Percentiles rank a stretch among this genome's conserved stretches.
Conservation (phyloP, 2,113 vertebrate species). For the Pachypanchax playfairii region DNA sequence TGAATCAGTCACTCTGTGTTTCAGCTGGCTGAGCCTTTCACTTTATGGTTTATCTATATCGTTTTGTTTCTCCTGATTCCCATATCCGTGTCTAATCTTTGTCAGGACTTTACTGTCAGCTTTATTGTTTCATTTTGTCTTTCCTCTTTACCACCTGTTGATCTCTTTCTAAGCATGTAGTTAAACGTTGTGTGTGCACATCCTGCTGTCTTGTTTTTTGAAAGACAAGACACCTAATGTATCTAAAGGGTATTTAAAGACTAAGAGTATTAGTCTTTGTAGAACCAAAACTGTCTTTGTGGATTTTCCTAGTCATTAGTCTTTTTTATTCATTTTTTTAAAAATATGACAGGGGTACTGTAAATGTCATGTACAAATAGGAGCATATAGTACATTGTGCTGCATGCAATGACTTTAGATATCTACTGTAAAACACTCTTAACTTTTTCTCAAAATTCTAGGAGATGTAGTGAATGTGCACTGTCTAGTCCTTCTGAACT, state of each 20-base stretch:
- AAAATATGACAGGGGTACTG: too few species aligned
- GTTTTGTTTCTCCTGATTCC: conserved; percentile 31
- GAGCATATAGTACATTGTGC: too few species aligned
- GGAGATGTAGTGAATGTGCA: too few species aligned
- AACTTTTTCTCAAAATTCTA: too few species aligned
- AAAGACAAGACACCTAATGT: background rate
- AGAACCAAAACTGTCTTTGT: background rate
- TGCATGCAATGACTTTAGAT: too few species aligned
- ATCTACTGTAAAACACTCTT: too few species aligned
- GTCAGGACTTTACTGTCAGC: conserved; percentile 16
- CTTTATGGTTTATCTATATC: conserved; percentile 35
- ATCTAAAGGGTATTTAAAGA: background rate
- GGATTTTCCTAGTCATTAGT: background rate
- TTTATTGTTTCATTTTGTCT: conserved; percentile 33
- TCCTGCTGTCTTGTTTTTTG: background rate
- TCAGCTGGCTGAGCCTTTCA: conserved; percentile 52
- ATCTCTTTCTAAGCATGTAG: conserved; percentile 22
- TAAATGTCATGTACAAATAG: too few species aligned
- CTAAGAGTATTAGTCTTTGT: background rate
- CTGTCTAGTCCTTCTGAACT: too few species aligned
- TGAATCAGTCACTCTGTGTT: conserved; percentile 66
- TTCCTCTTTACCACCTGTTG: conserved; percentile 69
- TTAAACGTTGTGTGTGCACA: conserved; percentile 29
- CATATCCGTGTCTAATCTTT: conserved; percentile 28
- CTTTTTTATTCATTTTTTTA: too few species aligned